Base-by-base conservation (phyloP, 37 sponge, comb jelly and placozoan species). In the Mnemiopsis leidyi region DNA sequence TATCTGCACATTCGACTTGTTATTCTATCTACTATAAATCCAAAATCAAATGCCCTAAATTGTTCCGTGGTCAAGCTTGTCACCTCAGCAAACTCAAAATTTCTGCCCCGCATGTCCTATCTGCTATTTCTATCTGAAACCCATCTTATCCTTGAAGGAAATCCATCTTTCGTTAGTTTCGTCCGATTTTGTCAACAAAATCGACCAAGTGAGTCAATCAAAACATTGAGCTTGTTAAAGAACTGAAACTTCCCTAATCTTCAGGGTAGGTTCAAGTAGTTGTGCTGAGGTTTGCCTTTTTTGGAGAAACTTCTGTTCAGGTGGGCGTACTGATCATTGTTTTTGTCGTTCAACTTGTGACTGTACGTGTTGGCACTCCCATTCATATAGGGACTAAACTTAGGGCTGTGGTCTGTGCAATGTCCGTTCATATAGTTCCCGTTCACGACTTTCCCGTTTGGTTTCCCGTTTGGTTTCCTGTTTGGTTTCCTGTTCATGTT, bases 311-410 rank as follows among this genome's bases (percentile, higher is more conserved):
- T 77, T 36, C 79, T 28, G 79, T 77, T 77, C 79, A 77, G 32
- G 32, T 77, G 79, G 18, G 26, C 32, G 36, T 77, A 77, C 36
- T 77, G 79, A 20, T 77, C 79, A 33, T 77, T 77, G 18, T 77
- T 77, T 32, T 77, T 77, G 32, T 9, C 36, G 32, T 26, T 32
- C 36, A 77, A 32, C 79, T 77, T 77, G 79, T 77, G 79, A 34
- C 79, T 77, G 79, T 77, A 77, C 79, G 79, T 77, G 35, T 77
- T 77, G 18, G 79, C 79, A 20, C 9, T 77, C 36, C 79, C 79
- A 36, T 77, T 77, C 79, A 77, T 77, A 36, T 77, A 77, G 32
- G 79, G 32, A 1, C 32, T 32, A 16, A 77, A 34, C 33, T 77
- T 77, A 30, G 73, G 73, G 3, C 29, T 30, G 29, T 29, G 23